These are phyloP conservation scores for Tetrao urogallus DNA, from an alignment of 2,113 vertebrate species.

Conservation along the genomic window DNA sequence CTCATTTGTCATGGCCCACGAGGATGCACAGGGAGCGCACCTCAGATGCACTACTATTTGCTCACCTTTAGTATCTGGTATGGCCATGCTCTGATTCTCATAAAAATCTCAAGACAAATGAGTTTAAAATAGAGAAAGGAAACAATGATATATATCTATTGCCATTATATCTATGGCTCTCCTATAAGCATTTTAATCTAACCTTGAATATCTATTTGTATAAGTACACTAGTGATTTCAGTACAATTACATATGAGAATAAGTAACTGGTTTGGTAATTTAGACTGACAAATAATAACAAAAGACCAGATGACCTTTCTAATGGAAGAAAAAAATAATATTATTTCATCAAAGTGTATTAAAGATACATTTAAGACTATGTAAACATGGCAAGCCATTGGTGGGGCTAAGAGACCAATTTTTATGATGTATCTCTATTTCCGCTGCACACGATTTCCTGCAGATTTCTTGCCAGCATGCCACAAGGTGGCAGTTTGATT, in stretches of 20 bases:
- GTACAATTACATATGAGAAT: background rate
- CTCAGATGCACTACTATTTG: background rate
- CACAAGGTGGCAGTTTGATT: conserved; percentile 66
- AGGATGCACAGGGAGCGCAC: background rate
- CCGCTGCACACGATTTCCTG: background rate
- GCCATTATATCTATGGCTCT: background rate
- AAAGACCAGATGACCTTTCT: background rate
- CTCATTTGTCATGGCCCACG: background rate
- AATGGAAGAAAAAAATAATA: background rate
- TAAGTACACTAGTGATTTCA: background rate
- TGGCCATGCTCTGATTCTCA: background rate
- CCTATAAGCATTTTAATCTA: background rate
- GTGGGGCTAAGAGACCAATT: background rate
- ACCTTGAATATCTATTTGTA: background rate
- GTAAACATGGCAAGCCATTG: background rate
- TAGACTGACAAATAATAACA: background rate
- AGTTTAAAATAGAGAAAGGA: background rate
- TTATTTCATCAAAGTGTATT: background rate
- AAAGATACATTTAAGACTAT: background rate
- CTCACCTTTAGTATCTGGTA: background rate
- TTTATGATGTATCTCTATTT: background rate
- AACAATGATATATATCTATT: background rate
- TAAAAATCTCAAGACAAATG: background rate
- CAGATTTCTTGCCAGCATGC: background rate
- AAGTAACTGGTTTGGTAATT: background rate